Evolutionary conservation across 2,113 vertebrate species (phyloP).

Genomic region (Eretmochelys imbricata): DNA sequence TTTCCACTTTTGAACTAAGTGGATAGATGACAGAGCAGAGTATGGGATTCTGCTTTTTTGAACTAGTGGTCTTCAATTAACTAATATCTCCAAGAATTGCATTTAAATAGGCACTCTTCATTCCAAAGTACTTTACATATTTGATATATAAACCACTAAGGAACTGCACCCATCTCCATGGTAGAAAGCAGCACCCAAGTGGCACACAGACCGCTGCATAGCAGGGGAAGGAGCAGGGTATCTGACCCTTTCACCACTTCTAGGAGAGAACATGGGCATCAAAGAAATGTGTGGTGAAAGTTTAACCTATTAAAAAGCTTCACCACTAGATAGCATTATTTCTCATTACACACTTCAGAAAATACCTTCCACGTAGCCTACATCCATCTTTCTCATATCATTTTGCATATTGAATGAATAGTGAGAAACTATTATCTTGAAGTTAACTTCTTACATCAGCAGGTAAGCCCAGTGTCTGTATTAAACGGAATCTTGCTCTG

Average conservation of each 20-base stretch:
- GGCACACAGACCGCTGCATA: not conserved
- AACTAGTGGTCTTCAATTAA: not conserved
- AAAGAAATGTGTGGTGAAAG: not conserved
- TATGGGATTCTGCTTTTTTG: not conserved
- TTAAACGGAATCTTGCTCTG: not conserved
- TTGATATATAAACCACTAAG: not conserved
- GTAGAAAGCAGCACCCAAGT: not conserved
- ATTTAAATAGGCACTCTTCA: not conserved
- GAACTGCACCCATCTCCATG: not conserved
- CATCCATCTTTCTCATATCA: not conserved
- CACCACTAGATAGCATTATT: not conserved
- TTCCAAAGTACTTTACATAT: not conserved
- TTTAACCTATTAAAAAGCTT: not conserved
- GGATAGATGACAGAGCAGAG: not conserved
- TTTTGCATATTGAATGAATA: not conserved
- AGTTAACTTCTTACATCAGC: too few species aligned
- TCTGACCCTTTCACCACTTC: not conserved
- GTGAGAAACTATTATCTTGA: constrained; percentile 13
- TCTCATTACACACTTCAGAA: not conserved
- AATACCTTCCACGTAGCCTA: not conserved
- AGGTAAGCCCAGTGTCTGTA: not conserved
- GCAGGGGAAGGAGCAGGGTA: not conserved
- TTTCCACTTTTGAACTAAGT: constrained; percentile 43
- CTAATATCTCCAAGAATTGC: not conserved
- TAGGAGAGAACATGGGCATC: not conserved